Evolutionary conservation across 2,888 invertebrate species (phyloP), one percentile per base, ranked within the genome.

Genomic region (Subacronicta megacephala): DNA sequence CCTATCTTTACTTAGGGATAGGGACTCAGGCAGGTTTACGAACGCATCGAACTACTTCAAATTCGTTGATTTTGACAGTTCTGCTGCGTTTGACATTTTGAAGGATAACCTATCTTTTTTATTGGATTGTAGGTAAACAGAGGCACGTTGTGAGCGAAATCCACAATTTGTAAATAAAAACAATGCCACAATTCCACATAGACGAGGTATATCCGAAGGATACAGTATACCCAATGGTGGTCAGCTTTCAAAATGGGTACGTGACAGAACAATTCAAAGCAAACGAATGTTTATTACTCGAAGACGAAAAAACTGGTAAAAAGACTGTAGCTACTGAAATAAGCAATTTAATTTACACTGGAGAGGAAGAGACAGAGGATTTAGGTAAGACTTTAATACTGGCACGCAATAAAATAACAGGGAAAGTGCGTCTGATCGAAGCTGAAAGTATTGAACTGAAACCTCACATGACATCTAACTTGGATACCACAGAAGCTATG

Each of bases 171-270:
- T 23, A 13, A 35, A 42, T 1, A 13, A 45, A n/a, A 69, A 60
- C 12, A 29, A 75, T 75, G 77, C 75, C 85, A 7, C 78, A 86
- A 71, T 58, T 91, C 23, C 77, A 78, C 7, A 87, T 93, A 43
- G 87, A 90, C 40, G 84, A 88, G 37, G 88, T 90, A 1, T 81
- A 58, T 47, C 75, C 85, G 0, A 90, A 88, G 77, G 74, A 59
- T 1, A 63, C 67, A 0, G 53, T 72, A 0, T 84, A 84, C 51
- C 88, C 89, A 0, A 71, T 87, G 47, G 49, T 92, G 6, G 69
- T 89, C 0, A 83, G 84, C 50, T 93, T 93, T 45, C 91, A 90
- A 81, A 92, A 93, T 74, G 93, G 91, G 0, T 89, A 90, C 50
- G 64, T 83, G 0, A 86, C 83, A 0, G 80, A 88, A 0, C 57